phyloP scores from a whole-genome alignment of 2,888 invertebrate species.

The Diaphora mendica region DNA sequence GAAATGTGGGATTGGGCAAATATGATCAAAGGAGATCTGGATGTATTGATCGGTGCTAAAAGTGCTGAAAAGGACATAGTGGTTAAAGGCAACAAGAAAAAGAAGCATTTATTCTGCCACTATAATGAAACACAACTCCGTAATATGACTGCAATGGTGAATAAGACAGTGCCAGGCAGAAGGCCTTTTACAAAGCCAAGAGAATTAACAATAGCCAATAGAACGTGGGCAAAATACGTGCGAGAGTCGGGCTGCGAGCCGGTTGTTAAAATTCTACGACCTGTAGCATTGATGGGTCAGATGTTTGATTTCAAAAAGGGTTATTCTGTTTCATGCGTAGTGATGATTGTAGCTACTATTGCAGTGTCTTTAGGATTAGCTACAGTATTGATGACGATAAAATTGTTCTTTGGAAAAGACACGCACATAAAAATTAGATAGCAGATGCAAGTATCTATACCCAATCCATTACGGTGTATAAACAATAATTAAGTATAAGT shows the following conservation, averaged over 20 bases:
- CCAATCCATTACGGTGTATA: background rate
- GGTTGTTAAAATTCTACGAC: conserved; percentile 80
- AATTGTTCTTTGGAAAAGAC: conserved; percentile 71
- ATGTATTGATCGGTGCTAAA: conserved; percentile 89
- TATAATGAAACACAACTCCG: conserved; percentile 87
- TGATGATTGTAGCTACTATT: conserved; percentile 70
- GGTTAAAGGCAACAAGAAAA: conserved; percentile 88
- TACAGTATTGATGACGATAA: conserved; percentile 74
- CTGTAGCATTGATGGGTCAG: conserved; percentile 73
- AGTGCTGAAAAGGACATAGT: conserved; percentile 88
- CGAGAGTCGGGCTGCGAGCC: conserved; percentile 88
- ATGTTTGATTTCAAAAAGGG: conserved; percentile 53
- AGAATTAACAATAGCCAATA: conserved; percentile 85
- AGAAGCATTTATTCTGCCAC: conserved; percentile 88
- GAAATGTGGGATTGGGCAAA: conserved; percentile 92
- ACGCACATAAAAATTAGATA: conserved; percentile 74
- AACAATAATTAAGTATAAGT: background rate
- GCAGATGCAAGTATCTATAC: conserved; percentile 26
- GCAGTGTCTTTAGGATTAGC: conserved; percentile 66
- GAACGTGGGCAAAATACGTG: conserved; percentile 91
- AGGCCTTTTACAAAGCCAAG: conserved; percentile 87
- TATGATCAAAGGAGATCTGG: conserved; percentile 88
- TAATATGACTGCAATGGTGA: conserved; percentile 78
- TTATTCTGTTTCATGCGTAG: conserved; percentile 61
- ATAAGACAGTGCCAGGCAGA: conserved; percentile 84